Conservation (phyloP, 1,140 invertebrate species). For the Platorchestia sp. region DNA sequence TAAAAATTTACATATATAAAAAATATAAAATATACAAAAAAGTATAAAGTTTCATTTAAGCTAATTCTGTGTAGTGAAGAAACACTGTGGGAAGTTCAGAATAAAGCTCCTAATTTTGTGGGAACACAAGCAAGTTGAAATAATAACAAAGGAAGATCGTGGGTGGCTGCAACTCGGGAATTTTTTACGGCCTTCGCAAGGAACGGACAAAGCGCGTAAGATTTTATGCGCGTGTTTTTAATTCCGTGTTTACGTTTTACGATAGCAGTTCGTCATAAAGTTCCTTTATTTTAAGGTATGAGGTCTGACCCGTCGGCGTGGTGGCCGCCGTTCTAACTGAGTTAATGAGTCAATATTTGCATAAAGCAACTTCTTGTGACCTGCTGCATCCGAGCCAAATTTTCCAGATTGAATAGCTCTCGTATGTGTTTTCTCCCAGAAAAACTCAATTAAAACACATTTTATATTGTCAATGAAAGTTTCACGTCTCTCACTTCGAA, state of each 20-base stretch:
- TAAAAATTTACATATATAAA: too few species aligned
- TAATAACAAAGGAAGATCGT: neutral
- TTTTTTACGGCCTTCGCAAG: neutral
- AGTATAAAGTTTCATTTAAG: too few species aligned
- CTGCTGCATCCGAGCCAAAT: neutral
- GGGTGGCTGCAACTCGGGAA: neutral
- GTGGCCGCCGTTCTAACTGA: neutral
- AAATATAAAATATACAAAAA: too few species aligned
- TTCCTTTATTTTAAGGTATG: conserved; percentile 27
- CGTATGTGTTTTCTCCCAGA: neutral
- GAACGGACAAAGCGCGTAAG: neutral
- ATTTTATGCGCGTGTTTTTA: neutral
- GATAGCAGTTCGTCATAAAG: conserved; percentile 1
- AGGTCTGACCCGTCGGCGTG: neutral
- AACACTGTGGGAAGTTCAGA: neutral
- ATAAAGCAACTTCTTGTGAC: neutral
- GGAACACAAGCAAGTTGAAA: neutral
- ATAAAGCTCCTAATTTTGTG: neutral
- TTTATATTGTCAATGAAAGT: neutral
- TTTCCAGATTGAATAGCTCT: neutral
- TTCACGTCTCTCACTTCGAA: neutral
- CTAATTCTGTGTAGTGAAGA: too few species aligned
- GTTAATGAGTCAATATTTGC: conserved; percentile 24
- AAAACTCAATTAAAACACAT: neutral
- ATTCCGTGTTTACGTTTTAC: conserved; percentile 12